Evolutionary conservation across 1,140 invertebrate genomes (phyloP).

Genomic region (Drosophila asahinai): DNA sequence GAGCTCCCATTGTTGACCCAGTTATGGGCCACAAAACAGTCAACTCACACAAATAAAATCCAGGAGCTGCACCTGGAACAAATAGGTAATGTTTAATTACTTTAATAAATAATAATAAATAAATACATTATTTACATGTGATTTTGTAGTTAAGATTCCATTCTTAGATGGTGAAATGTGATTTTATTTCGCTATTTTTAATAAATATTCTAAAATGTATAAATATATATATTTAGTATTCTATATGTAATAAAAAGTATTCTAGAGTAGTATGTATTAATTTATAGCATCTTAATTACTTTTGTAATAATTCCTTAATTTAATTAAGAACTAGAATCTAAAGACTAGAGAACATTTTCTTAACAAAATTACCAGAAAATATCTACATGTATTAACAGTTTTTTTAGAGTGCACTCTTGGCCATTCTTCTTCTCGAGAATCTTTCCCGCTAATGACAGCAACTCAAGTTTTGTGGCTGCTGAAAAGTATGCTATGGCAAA

Average conservation of each 20-base stretch:
- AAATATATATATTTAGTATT: too few species aligned
- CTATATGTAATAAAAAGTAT: too few species aligned
- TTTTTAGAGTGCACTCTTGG: conserved; percentile 5
- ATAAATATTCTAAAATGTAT: too few species aligned
- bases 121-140: too few species aligned
- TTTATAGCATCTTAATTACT: too few species aligned
- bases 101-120: neutral
- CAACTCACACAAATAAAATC: conserved; percentile 65
- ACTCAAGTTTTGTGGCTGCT: conserved; percentile 39
- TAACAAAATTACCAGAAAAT: neutral
- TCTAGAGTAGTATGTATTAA: too few species aligned
- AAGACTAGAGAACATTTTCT: neutral
- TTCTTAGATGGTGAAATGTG: too few species aligned
- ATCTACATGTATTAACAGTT: neutral
- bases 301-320: too few species aligned
- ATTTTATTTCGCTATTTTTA: too few species aligned
- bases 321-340: neutral
- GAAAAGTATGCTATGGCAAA: conserved; percentile 75
- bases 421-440: conserved; percentile 13
- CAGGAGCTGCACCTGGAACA: conserved; percentile 24
- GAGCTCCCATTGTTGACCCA: conserved; percentile 72
- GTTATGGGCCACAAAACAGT: conserved; percentile 75
- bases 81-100: neutral
- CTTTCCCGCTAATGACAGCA: conserved; percentile 73
- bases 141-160: neutral